Percentiles rank a stretch among this genome's conserved stretches.
Evolutionary conservation across 2,113 vertebrate species (phyloP).

Genomic region (Campylorhamphus procurvoides): DNA sequence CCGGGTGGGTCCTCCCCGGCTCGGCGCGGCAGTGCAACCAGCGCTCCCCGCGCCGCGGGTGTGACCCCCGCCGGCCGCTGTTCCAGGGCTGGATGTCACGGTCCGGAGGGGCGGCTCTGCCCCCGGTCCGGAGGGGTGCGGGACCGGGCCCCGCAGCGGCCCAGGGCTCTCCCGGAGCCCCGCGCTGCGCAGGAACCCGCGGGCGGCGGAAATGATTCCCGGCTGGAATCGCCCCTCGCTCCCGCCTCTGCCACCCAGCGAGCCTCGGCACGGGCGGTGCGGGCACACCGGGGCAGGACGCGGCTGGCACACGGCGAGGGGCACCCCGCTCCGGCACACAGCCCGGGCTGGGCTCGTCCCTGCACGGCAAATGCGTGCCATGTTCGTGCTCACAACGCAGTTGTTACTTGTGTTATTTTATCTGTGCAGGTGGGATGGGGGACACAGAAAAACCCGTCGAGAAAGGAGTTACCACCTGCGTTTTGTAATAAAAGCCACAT

Average conservation of each 20-base stretch:
- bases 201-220: constrained; percentile 19
- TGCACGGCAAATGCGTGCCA: rapidly evolving
- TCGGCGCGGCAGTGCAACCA: constrained; percentile 52
- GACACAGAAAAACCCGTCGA: neutral
- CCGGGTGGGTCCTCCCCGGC: constrained; percentile 37
- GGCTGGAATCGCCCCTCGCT: neutral
- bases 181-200: neutral
- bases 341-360: neutral
- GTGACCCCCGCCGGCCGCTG: constrained; percentile 60
- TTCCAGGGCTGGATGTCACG: constrained; percentile 52
- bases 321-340: rapidly evolving
- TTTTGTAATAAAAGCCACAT: neutral
- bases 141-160: neutral
- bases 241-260: neutral
- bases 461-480: neutral
- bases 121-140: neutral
- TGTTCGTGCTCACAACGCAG: rapidly evolving
- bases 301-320: neutral
- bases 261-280: neutral
- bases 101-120: constrained; percentile 23
- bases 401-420: neutral
- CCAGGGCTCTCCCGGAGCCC: no score
- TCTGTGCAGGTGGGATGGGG: neutral
- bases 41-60: constrained; percentile 72
- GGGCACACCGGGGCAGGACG: neutral